Evolutionary conservation across 2,888 invertebrate species (phyloP), one percentile per base, ranked within the genome.

Genomic region (Balanococcus diminutus): DNA sequence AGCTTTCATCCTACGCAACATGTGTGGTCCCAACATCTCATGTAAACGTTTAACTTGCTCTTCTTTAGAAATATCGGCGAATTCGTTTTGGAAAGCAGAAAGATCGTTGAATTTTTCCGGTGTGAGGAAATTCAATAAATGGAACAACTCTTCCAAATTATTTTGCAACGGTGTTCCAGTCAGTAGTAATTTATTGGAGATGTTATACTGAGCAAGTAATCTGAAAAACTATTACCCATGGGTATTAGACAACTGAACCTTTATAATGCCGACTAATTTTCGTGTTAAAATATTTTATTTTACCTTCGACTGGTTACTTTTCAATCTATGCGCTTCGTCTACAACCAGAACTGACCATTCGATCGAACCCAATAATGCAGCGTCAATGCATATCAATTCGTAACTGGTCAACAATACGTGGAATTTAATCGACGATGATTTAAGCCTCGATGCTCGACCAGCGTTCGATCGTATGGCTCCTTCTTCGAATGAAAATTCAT

Each of bases 101-200:
- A 99, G 91, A 89, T 99, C 98, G 90, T 95, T 95, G 91, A 99
- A 99, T 90, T 98, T 98, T 87, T 96, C 96, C 83, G 97, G 95
- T 89, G 96, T 96, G 89, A 99, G 92, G 92, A 99, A 99, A 90
- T 99, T 99, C 86, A 99, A 92, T 87, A 99, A 92, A 92, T 99
- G 99, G 92, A 99, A 99, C 90, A 99, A 91, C 91, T 99, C 99
- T 90, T 99, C 99, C 86, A 99, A 91, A 90, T 99, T 99, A 90
- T 99, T 99, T 91, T 99, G 99, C 87, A 99, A 90, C 0, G 99
- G 99, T 0, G 99, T 99, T 88, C 99, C 99, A 22, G 99, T 99
- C 72, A 99, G 91, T 11, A 99, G 92, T 39, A 99, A 92, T 90
- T 99, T 99, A 91, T 99, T 98, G 75, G 94, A 94, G 88, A 99